phyloP scores from a whole-genome alignment of 2,113 vertebrate species.

The Tauraco erythrolophus region DNA sequence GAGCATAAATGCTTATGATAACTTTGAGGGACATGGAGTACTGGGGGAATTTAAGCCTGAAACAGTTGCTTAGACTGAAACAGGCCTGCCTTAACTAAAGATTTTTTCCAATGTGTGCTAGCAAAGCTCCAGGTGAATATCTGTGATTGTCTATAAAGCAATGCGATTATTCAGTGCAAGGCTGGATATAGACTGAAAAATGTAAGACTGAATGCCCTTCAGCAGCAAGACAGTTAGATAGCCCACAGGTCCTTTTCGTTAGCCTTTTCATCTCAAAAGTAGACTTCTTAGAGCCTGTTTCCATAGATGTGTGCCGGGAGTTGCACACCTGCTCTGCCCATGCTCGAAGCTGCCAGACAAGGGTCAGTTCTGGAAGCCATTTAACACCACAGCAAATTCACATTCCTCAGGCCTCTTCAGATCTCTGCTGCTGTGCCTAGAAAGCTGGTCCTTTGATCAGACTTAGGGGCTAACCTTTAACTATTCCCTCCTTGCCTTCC shows the following conservation, averaged over 20 bases:
- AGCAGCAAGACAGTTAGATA: not conserved
- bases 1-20: not conserved
- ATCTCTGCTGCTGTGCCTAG: not conserved
- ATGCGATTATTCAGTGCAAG: not conserved
- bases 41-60: not conserved
- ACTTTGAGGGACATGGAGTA: not conserved
- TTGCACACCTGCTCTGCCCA: not conserved
- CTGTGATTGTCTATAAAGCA: not conserved
- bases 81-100: not conserved
- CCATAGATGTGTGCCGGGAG: not conserved
- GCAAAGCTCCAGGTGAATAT: not conserved
- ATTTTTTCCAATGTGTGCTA: not conserved
- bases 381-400: not conserved
- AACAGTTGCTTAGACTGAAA: not conserved
- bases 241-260: not conserved
- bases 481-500: not conserved
- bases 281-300: not conserved
- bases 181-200: not conserved
- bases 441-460: not conserved
- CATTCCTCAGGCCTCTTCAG: conserved; percentile 19
- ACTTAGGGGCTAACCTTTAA: not conserved
- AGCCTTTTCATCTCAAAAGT: not conserved
- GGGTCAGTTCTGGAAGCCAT: conserved; percentile 32
- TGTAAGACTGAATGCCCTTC: not conserved
- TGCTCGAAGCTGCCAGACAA: not conserved